Evolutionary conservation across 2,888 invertebrate genomes (phyloP).

Genomic region (Pandemis cinnamomeana): DNA sequence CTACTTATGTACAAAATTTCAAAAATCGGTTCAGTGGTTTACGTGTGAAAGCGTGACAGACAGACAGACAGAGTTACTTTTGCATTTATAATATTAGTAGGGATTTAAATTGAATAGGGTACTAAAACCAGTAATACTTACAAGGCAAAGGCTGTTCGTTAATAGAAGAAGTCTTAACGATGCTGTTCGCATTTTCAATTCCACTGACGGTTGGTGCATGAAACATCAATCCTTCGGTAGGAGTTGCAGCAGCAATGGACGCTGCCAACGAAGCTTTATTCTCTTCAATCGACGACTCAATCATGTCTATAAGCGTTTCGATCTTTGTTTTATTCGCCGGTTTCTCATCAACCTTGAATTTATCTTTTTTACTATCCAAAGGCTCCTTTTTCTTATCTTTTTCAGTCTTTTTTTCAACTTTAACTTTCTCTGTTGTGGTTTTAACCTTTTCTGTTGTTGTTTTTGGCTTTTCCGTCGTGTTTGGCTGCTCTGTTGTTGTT

Average conservation of each 20-base stretch:
- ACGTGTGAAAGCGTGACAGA: too few relatives aligned
- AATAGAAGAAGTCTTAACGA: constrained; percentile 66
- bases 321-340: constrained; percentile 58
- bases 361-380: constrained; percentile 53
- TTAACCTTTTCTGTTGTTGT: constrained; percentile 51
- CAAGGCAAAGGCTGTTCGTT: constrained; percentile 68
- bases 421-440: constrained; percentile 51
- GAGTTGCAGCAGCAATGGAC: constrained; percentile 64
- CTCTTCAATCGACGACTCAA: constrained; percentile 68
- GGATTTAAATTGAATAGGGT: too few relatives aligned
- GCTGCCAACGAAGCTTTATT: constrained; percentile 47
- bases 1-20: too few relatives aligned
- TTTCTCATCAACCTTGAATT: constrained; percentile 64
- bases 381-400: constrained; percentile 73
- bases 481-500: constrained; percentile 50
- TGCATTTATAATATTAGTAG: too few relatives aligned
- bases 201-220: constrained; percentile 55
- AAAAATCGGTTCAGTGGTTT: too few relatives aligned
- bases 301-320: constrained; percentile 60
- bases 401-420: constrained; percentile 54
- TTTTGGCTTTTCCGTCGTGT: constrained; percentile 46
- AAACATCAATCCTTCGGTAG: constrained; percentile 66
- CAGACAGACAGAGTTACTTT: too few relatives aligned
- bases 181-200: constrained; percentile 46
- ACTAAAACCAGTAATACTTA: constrained; percentile 54